Conservation (phyloP, 2,113 vertebrate genomes). For the Lanius collurio region DNA sequence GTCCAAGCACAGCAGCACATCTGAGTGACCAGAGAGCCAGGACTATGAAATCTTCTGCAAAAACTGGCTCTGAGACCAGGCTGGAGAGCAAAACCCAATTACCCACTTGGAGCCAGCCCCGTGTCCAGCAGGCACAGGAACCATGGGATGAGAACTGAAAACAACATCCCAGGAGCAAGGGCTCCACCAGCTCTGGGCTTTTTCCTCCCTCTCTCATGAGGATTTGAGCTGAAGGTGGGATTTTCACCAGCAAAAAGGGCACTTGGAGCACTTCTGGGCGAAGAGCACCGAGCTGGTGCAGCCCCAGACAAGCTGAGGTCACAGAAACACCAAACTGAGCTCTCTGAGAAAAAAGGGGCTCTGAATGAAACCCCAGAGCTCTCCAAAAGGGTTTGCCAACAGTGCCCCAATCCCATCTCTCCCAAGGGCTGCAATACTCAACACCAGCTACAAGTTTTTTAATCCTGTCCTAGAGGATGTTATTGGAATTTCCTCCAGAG, state of each 20-base stretch:
- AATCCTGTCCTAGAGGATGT: background rate
- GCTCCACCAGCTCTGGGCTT: background rate
- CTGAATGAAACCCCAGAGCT: background rate
- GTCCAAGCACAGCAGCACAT: slow-evolving; percentile 37
- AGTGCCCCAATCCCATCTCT: background rate
- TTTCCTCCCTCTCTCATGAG: background rate
- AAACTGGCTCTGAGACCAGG: background rate
- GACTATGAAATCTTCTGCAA: background rate
- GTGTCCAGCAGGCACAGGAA: background rate
- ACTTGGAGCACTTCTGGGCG: background rate
- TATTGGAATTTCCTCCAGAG: background rate
- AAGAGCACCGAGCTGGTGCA: background rate
- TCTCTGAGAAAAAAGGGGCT: background rate
- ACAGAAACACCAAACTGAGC: background rate
- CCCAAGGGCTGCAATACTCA: background rate
- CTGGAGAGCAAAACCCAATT: background rate
- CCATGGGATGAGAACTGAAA: background rate
- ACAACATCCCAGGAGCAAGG: background rate
- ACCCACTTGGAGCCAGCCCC: background rate
- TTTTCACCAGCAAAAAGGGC: background rate
- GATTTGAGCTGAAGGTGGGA: background rate
- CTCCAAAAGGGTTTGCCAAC: background rate
- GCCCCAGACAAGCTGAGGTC: background rate
- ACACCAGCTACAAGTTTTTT: background rate
- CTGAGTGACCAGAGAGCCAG: background rate